These are phyloP conservation scores for Dicycla oo DNA, from an alignment of 2,888 invertebrate genomes.

Conservation along the genomic window DNA sequence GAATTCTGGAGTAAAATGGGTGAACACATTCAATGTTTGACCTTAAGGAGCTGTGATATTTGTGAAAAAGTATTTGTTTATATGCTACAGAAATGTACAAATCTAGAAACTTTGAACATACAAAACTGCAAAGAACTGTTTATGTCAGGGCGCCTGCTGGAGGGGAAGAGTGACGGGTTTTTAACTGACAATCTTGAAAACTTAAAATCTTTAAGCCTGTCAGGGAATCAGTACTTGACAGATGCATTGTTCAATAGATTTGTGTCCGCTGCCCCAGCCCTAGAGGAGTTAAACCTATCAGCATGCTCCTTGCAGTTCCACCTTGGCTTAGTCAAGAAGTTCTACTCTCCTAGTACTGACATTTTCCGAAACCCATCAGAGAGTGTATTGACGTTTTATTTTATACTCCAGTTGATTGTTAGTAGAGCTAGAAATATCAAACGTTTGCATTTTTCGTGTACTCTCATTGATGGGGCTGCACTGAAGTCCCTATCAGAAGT, in stretches of 20 bases:
- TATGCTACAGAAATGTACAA: conserved; percentile 90
- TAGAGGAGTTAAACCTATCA: conserved; percentile 92
- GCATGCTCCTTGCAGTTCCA: conserved; percentile 94
- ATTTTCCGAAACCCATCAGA: conserved; percentile 90
- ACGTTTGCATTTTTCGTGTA: conserved; percentile 92
- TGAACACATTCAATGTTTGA: conserved; percentile 89
- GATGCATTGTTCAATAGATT: conserved; percentile 94
- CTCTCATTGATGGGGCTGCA: conserved; percentile 92
- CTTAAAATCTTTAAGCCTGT: conserved; percentile 91
- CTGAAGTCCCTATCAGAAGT: conserved; percentile 89
- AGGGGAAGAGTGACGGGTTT: conserved; percentile 90
- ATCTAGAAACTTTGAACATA: conserved; percentile 91
- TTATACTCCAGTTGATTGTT: conserved; percentile 90
- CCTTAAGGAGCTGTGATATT: conserved; percentile 91
- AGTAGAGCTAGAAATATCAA: conserved; percentile 89
- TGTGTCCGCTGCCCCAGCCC: conserved; percentile 89
- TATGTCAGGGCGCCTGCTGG: conserved; percentile 93
- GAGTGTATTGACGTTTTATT: conserved; percentile 93
- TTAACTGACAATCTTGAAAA: conserved; percentile 85
- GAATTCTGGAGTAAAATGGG: conserved; percentile 91
- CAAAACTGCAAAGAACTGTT: conserved; percentile 93
- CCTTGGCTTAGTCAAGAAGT: conserved; percentile 92
- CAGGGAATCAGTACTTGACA: conserved; percentile 93
- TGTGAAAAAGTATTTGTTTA: conserved; percentile 91
- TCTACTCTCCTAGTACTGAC: conserved; percentile 90